Percentiles rank a stretch among this genome's conserved stretches.
Evolutionary conservation across 2,888 invertebrate species (phyloP).

Genomic region (Nipponacmea schrenckii): DNA sequence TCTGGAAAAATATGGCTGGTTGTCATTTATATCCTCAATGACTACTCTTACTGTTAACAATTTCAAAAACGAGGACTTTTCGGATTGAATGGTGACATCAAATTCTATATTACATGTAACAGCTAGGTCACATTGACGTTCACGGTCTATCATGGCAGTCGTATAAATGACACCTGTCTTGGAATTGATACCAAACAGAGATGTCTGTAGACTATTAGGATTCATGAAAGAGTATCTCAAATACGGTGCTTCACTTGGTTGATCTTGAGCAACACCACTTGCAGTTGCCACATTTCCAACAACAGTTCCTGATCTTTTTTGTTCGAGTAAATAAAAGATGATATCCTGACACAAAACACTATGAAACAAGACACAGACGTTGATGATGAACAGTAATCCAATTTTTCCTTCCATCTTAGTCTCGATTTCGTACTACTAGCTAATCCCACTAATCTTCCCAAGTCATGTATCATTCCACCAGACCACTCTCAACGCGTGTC

Average conservation of each 20-base stretch:
- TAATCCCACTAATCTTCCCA: no score
- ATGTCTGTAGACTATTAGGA: conserved; percentile 31
- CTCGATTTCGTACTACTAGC: no score
- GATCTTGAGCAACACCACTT: conserved; percentile 29
- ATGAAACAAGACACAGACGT: no score
- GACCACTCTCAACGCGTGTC: no score
- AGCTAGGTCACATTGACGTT: conserved; percentile 45
- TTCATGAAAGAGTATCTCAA: conserved; percentile 33
- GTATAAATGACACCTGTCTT: conserved; percentile 44
- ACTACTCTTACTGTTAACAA: conserved; percentile 46
- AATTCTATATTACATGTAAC: conserved; percentile 42
- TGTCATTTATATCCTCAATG: conserved; percentile 51
- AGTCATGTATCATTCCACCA: no score
- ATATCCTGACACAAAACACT: neutral
- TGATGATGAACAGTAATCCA: no score
- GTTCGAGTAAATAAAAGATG: conserved; percentile 40
- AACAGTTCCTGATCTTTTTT: conserved; percentile 36
- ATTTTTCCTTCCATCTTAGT: no score
- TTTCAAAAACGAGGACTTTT: conserved; percentile 38
- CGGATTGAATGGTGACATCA: conserved; percentile 46
- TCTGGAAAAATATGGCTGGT: conserved; percentile 42
- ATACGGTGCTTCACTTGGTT: conserved; percentile 19
- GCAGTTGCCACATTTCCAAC: conserved; percentile 41
- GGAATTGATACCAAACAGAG: conserved; percentile 41
- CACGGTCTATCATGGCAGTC: conserved; percentile 45